Conservation (phyloP, 92 coral and sea anemone genomes). For the Phenganax marumi region DNA sequence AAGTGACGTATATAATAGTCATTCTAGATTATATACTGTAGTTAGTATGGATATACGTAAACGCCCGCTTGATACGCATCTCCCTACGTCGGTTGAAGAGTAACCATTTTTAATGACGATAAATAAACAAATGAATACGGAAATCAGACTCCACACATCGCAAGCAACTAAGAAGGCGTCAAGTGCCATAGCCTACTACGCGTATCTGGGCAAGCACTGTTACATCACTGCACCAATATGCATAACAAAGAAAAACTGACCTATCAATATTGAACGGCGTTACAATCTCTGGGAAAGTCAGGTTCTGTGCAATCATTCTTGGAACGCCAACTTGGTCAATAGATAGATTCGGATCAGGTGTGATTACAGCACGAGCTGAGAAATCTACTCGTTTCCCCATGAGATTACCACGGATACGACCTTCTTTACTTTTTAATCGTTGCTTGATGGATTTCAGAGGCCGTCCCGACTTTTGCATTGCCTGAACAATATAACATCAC, state of each 20-base stretch:
- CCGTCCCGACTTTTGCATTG: conserved; percentile 99
- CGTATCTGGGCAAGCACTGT: neutral
- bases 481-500: conserved; percentile 49
- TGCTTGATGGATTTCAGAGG: conserved; percentile 96
- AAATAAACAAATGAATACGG: too few relatives aligned
- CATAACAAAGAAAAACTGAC: conserved; percentile 28
- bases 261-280: conserved; percentile 98
- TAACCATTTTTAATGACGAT: too few relatives aligned
- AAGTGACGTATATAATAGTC: too few relatives aligned
- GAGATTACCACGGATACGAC: conserved; percentile 95
- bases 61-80: too few relatives aligned
- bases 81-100: too few relatives aligned
- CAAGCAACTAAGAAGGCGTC: too few relatives aligned
- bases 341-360: conserved; percentile 89
- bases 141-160: too few relatives aligned
- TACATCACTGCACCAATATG: neutral
- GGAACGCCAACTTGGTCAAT: conserved; percentile 99
- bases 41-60: too few relatives aligned
- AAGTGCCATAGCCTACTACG: too few relatives aligned
- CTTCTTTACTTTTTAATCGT: conserved; percentile 96
- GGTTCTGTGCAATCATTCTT: conserved; percentile 93
- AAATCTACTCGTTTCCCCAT: conserved; percentile 99
- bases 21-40: too few relatives aligned
- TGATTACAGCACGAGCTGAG: conserved; percentile 99
- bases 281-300: conserved; percentile 96